Evolutionary conservation across 1,140 invertebrate species (phyloP), one percentile per base, ranked within the genome.

Genomic region (Polypedilum vanderplanki): DNA sequence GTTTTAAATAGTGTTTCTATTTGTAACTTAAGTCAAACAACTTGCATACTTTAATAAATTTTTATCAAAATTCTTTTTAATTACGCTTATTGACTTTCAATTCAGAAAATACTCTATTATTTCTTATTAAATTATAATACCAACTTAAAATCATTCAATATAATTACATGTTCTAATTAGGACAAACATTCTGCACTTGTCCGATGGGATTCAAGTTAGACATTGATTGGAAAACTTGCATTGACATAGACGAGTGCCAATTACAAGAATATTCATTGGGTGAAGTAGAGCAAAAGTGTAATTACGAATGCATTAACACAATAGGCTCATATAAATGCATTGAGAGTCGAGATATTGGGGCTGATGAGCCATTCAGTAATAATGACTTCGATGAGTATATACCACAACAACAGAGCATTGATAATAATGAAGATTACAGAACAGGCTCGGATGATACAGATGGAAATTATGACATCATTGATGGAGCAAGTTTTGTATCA

Each of bases 181-280:
- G 89, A 9, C 84, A 85, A 15, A 88, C 88, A 75, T 85, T 87
- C 77, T 91, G 90, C 79, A 80, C 86, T 67, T 91, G 90, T 80
- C 88, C 88, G 1, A 84, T 85, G 64, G 87, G 88, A 15, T 87
- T 85, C 79, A 83, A 85, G 76, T 83, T 88, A 12, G 81, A 84
- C 22, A 81, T 83, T 40, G 86, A 88, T 77, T 88, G 87, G 84
- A 86, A 86, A 77, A 87, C 84, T 41, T 86, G 86, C 77, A 81
- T 78, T 88, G 88, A 90, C 79, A 84, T 90, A 74, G 86, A 90
- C 79, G 88, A 90, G 77, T 90, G 88, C 77, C 79, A 79, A 22
- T 80, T 84, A 18, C 83, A 84, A 41, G 84, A 85, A 76, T 33
- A 33, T 33, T 22, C 65, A 70, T 18, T 70, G 18, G 17, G 24